Evolutionary conservation across 2,797 vertebrate genomes (phyloP).

Genomic region (Chaenodraco wilsoni): DNA sequence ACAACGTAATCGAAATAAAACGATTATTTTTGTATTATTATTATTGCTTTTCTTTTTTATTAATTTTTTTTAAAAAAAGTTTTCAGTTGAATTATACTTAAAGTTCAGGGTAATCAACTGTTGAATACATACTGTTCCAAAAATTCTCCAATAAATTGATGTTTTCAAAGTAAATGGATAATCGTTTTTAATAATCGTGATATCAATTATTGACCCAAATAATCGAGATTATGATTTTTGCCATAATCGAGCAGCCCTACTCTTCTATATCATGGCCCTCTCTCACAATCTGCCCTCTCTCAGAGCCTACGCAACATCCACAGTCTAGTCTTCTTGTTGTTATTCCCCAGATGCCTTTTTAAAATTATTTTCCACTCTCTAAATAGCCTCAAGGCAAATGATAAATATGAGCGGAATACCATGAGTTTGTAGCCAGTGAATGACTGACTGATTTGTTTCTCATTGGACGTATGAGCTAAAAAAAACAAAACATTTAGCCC

Average conservation of each 20-base stretch:
- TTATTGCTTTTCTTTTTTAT: too few species aligned
- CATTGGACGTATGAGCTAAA: background rate
- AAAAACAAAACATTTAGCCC: constrained; percentile 10
- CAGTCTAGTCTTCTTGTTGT: constrained; percentile 52
- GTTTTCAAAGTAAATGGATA: too few species aligned
- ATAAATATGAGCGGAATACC: constrained; percentile 55
- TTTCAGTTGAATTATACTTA: too few species aligned
- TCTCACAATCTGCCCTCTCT: constrained; percentile 43
- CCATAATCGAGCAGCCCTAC: background rate
- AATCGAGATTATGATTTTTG: too few species aligned
- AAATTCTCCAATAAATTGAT: too few species aligned
- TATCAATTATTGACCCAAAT: too few species aligned
- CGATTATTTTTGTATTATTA: too few species aligned
- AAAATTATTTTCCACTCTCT: constrained; percentile 61
- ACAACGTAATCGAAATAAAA: too few species aligned
- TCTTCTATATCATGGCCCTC: constrained; percentile 29
- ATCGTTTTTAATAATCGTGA: too few species aligned
- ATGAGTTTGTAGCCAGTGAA: constrained; percentile 43
- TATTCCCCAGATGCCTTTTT: constrained; percentile 44
- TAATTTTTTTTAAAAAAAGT: too few species aligned
- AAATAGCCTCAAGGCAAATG: constrained; percentile 52
- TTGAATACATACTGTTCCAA: too few species aligned
- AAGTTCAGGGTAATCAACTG: too few species aligned
- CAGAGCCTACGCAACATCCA: constrained; percentile 60
- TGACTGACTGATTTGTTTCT: constrained; percentile 2